Conservation (phyloP, 2,888 invertebrate species). For the Gastrophysa polygoni region DNA sequence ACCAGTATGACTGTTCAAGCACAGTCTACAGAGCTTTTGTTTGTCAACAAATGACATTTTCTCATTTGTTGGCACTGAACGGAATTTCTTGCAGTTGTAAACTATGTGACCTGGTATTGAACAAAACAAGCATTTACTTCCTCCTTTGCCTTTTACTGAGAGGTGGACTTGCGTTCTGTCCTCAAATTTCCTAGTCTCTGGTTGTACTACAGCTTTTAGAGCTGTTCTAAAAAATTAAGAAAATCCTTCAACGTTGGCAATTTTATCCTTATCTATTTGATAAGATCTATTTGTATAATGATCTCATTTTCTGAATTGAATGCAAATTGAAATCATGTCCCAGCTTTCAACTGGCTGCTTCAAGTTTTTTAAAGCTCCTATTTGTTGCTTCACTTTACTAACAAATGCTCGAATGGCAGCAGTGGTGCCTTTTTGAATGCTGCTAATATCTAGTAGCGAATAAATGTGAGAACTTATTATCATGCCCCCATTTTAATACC, state of each 20-base stretch:
- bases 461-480: neutral
- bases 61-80: neutral
- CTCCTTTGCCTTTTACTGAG: neutral
- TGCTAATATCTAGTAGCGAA: neutral
- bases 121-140: slow-evolving; percentile 9
- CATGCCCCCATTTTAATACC: slow-evolving; percentile 1
- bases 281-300: slow-evolving; percentile 15
- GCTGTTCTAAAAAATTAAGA: slow-evolving; percentile 18
- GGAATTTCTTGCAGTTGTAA: slow-evolving; percentile 21
- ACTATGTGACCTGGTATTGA: slow-evolving; percentile 14
- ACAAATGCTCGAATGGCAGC: neutral
- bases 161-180: slow-evolving; percentile 8
- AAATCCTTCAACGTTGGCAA: slow-evolving; percentile 21
- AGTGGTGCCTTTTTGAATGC: slow-evolving; percentile 1
- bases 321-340: slow-evolving; percentile 16
- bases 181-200: neutral
- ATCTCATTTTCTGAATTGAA: slow-evolving; percentile 24
- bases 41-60: slow-evolving; percentile 10
- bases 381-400: slow-evolving; percentile 19
- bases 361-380: slow-evolving; percentile 22
- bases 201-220: neutral
- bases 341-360: slow-evolving; percentile 16
- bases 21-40: slow-evolving; percentile 4
- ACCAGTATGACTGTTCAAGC: slow-evolving; percentile 11
- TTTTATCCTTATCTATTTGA: slow-evolving; percentile 23